Conservation (phyloP, 2,797 vertebrate genomes). For the Peromyscus aztecus region DNA sequence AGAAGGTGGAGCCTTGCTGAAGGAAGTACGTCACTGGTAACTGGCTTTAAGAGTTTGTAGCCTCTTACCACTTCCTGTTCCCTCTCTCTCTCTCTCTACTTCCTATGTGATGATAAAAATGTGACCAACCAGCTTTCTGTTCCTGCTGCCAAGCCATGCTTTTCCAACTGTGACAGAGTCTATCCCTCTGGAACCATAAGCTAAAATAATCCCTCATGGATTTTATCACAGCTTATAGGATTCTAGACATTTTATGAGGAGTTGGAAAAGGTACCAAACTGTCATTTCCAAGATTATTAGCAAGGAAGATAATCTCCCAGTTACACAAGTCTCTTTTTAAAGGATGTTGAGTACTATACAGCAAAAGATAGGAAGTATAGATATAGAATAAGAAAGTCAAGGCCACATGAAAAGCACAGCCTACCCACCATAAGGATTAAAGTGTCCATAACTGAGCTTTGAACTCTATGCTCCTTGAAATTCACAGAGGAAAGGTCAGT, state of each 20-base stretch:
- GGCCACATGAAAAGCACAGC: background rate
- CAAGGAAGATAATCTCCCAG: background rate
- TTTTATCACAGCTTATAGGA: background rate
- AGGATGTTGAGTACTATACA: background rate
- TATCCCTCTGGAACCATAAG: background rate
- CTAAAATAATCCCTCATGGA: background rate
- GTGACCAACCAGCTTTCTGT: background rate
- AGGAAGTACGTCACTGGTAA: background rate
- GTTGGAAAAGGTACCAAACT: background rate
- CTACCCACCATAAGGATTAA: background rate
- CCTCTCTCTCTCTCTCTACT: background rate
- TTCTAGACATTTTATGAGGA: background rate
- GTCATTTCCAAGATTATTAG: constrained; percentile 5
- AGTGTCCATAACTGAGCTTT: background rate
- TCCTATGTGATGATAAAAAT: background rate
- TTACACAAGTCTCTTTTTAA: background rate
- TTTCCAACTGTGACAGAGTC: background rate
- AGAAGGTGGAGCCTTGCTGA: background rate
- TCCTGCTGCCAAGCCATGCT: background rate
- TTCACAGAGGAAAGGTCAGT: background rate
- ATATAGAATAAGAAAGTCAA: background rate
- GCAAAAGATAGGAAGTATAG: background rate
- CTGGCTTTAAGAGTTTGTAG: background rate
- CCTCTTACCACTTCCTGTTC: background rate
- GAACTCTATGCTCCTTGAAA: background rate